Percentiles rank a stretch among this genome's conserved stretches.
Conservation (phyloP, 2,797 vertebrate genomes). For the Orientallactaga sibirica region DNA sequence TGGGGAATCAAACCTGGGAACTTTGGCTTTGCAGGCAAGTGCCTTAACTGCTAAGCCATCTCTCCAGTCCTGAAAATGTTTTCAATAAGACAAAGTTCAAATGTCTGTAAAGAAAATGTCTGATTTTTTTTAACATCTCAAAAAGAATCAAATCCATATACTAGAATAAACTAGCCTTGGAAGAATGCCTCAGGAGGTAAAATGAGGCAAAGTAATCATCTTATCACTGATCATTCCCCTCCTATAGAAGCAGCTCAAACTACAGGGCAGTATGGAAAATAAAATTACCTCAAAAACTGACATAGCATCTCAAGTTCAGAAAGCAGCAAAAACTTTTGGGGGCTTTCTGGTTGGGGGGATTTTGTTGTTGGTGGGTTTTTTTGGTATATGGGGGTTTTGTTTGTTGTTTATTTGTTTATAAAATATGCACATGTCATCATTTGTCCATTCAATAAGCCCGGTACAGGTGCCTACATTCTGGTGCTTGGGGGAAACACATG, state of each 20-base stretch:
- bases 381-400: neutral
- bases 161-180: neutral
- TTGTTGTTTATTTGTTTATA: slow-evolving; percentile 2
- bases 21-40: no score
- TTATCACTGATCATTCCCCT: neutral
- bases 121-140: neutral
- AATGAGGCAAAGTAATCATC: neutral
- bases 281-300: neutral
- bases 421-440: neutral
- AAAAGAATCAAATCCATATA: neutral
- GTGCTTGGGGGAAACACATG: neutral
- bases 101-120: neutral
- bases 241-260: neutral
- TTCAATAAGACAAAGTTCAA: neutral
- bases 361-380: slow-evolving; percentile 20
- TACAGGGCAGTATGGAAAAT: neutral
- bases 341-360: neutral
- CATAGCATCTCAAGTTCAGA: neutral
- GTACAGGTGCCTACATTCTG: neutral
- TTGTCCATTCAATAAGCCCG: neutral
- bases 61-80: neutral
- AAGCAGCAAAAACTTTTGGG: slow-evolving; percentile 55
- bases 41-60: no score
- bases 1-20: no score
- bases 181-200: neutral